Conservation (phyloP, 2,888 invertebrate species). For the Diogma glabrata region DNA sequence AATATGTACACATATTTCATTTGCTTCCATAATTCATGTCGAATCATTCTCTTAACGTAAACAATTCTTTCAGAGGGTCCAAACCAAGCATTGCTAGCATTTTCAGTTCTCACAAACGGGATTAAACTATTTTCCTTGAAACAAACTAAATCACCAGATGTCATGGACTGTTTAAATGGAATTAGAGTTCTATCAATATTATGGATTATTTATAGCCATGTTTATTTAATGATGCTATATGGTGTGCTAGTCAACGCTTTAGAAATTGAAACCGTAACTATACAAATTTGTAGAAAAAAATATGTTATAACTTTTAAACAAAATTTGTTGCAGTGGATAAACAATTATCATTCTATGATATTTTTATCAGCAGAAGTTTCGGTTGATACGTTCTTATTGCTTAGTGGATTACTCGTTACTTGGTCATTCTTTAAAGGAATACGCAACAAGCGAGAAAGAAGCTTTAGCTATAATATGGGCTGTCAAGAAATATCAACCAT, state of each 20-base stretch:
- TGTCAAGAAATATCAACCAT: too few relatives aligned
- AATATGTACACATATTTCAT: too few relatives aligned
- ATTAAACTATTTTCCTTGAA: constrained; percentile 21
- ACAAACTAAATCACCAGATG: constrained; percentile 15
- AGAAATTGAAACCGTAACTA: background rate
- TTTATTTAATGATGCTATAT: background rate
- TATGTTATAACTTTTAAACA: too few relatives aligned
- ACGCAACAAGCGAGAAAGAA: too few relatives aligned
- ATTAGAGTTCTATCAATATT: constrained; percentile 26
- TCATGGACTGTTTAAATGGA: constrained; percentile 27
- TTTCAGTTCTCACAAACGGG: constrained; percentile 26
- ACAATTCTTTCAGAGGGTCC: background rate
- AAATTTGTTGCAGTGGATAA: constrained; percentile 7
- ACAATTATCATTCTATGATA: constrained; percentile 16
- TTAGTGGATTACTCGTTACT: constrained; percentile 44
- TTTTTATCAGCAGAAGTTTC: constrained; percentile 34
- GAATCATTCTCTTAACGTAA: background rate
- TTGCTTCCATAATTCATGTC: too few relatives aligned
- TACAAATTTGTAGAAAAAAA: too few relatives aligned
- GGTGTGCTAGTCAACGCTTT: constrained; percentile 21
- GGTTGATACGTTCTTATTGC: constrained; percentile 47
- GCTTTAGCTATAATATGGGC: too few relatives aligned
- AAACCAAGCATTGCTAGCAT: constrained; percentile 14
- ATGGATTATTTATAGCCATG: constrained; percentile 28
- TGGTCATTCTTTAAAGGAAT: constrained; percentile 21